These are phyloP conservation scores for Agonopterix alstromeriana DNA, from an alignment of 2,888 invertebrate genomes.

Conservation along the genomic window DNA sequence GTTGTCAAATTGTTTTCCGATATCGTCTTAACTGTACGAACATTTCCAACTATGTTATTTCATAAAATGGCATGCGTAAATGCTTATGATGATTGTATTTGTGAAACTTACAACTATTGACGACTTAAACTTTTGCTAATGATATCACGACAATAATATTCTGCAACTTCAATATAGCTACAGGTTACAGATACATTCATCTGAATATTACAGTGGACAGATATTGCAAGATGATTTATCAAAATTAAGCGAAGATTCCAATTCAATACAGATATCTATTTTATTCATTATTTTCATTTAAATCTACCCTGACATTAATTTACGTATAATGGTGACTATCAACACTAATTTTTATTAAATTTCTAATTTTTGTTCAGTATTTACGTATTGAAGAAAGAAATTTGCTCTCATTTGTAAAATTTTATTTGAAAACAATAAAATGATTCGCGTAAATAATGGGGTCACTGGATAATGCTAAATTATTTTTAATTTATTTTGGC, in stretches of 20 bases:
- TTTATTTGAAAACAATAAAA: neutral
- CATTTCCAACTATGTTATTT: too few species aligned
- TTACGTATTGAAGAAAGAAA: conserved; percentile 48
- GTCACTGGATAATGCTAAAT: conserved; percentile 14
- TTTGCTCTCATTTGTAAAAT: neutral
- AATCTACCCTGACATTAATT: conserved; percentile 90
- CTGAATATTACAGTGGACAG: conserved; percentile 63
- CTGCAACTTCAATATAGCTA: conserved; percentile 30
- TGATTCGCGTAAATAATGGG: neutral
- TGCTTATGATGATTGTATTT: neutral
- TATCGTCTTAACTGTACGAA: too few species aligned
- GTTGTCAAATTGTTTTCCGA: too few species aligned
- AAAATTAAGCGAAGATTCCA: conserved; percentile 61
- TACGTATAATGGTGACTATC: conserved; percentile 88
- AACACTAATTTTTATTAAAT: conserved; percentile 61
- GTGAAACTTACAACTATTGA: conserved; percentile 35
- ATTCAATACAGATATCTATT: conserved; percentile 51
- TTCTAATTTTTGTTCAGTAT: conserved; percentile 61
- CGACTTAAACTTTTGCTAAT: conserved; percentile 42
- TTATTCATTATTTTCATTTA: conserved; percentile 51
- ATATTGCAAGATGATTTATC: conserved; percentile 58
- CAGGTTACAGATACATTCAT: conserved; percentile 20
- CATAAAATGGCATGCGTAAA: neutral
- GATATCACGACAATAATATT: conserved; percentile 54
- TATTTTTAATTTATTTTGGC: conserved; percentile 59